Conservation (phyloP, 1,140 invertebrate species). For the Rhynchophorus ferrugineus region DNA sequence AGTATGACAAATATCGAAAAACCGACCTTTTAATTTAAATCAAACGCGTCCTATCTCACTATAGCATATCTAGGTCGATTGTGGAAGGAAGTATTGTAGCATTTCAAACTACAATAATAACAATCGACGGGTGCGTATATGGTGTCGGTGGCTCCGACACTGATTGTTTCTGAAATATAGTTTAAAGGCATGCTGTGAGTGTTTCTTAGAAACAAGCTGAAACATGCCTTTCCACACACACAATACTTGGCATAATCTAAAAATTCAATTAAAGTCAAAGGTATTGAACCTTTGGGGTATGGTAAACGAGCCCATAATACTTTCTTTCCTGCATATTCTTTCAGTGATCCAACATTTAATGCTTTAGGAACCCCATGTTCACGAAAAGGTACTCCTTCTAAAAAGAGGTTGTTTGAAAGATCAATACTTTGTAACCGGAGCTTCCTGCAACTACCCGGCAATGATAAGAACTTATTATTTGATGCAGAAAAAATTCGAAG, state of each 20-base stretch:
- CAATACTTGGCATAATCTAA: constrained; percentile 55
- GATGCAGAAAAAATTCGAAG: constrained; percentile 34
- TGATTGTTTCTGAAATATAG: constrained; percentile 41
- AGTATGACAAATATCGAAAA: too few relatives aligned
- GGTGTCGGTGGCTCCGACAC: constrained; percentile 39
- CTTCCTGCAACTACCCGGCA: constrained; percentile 53
- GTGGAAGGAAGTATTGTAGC: constrained; percentile 38
- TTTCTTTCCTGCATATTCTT: constrained; percentile 29
- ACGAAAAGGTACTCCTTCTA: constrained; percentile 10
- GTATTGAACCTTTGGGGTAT: constrained; percentile 52
- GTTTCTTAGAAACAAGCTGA: constrained; percentile 43
- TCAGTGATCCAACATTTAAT: constrained; percentile 27
- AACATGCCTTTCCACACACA: constrained; percentile 52
- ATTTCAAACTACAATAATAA: constrained; percentile 52
- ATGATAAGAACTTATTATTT: constrained; percentile 48
- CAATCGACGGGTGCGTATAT: constrained; percentile 47
- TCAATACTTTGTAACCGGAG: constrained; percentile 48
- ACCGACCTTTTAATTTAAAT: constrained; percentile 29
- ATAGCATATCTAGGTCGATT: constrained; percentile 30
- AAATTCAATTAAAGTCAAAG: constrained; percentile 50
- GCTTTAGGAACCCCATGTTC: constrained; percentile 21
- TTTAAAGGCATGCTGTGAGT: constrained; percentile 40
- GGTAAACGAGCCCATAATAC: constrained; percentile 39
- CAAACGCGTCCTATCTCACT: constrained; percentile 39
- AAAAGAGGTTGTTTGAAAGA: constrained; percentile 46